A percentile compares a stretch with the other conserved stretches of the same genome.
phyloP scores from a whole-genome alignment of 2,888 invertebrate species.

The Clepsis dumicolana region DNA sequence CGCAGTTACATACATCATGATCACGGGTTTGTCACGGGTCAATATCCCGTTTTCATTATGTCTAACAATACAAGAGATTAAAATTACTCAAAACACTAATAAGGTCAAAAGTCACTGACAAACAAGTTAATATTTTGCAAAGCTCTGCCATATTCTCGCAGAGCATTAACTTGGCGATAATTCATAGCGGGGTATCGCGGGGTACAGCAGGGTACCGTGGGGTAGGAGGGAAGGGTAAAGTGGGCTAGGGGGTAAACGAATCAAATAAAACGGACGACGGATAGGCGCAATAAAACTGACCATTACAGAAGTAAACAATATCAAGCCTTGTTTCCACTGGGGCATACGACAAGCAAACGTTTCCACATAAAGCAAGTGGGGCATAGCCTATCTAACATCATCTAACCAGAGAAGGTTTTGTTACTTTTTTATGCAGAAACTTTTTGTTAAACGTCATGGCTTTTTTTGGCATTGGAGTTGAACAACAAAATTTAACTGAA shows the following conservation, averaged over 20 bases:
- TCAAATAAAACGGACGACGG: constrained; percentile 72
- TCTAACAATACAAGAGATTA: too few relatives aligned
- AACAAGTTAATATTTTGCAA: constrained; percentile 21
- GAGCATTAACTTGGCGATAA: constrained; percentile 57
- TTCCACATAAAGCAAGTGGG: constrained; percentile 1
- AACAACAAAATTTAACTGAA: background rate
- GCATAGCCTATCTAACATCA: background rate
- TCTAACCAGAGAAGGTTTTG: background rate
- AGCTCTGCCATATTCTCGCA: constrained; percentile 46
- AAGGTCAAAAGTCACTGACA: background rate
- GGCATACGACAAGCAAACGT: background rate
- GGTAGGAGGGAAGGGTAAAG: constrained; percentile 1
- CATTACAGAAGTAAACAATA: constrained; percentile 83
- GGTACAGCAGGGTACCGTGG: constrained; percentile 15
- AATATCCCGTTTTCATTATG: too few relatives aligned
- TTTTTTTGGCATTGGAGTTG: background rate
- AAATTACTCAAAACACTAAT: background rate
- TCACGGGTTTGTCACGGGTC: too few relatives aligned
- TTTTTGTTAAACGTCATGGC: background rate
- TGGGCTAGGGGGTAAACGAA: constrained; percentile 48
- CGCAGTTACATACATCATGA: too few relatives aligned
- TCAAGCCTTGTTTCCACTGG: constrained; percentile 49
- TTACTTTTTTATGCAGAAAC: background rate
- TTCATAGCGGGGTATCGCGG: constrained; percentile 50
- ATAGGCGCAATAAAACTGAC: constrained; percentile 75